phyloP scores from a whole-genome alignment of 2,113 vertebrate genomes.

The Micronycteris hirsuta region DNA sequence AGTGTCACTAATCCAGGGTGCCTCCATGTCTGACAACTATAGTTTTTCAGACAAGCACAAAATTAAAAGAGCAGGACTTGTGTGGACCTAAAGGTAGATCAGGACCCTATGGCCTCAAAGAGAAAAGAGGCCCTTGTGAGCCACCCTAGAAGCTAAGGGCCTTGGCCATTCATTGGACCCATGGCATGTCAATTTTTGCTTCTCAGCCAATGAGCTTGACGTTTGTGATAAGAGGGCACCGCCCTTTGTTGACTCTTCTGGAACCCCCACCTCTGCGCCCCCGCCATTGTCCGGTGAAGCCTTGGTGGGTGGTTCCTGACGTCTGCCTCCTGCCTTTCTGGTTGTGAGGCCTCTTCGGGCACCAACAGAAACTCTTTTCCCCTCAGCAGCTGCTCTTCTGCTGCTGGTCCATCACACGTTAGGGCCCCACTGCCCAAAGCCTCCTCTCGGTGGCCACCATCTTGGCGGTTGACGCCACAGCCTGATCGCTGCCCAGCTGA shows the following conservation, averaged over 20 bases:
- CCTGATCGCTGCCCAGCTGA: not conserved
- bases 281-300: not conserved
- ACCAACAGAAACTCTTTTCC: not conserved
- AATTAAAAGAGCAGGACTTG: not conserved
- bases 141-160: not conserved
- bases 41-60: not conserved
- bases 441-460: not conserved
- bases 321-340: accelerated
- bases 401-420: not conserved
- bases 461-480: not conserved
- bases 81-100: not conserved
- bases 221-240: accelerated
- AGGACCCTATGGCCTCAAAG: not conserved
- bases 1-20: not conserved
- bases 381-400: not conserved
- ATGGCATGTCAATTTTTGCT: not conserved
- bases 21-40: not conserved
- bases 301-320: accelerated
- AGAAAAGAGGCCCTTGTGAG: not conserved
- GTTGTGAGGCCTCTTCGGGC: not conserved
- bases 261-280: not conserved
- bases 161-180: not conserved
- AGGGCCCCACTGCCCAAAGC: not conserved
- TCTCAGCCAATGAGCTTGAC: not conserved
- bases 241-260: not conserved